Conservation (phyloP, 2,797 vertebrate species). For the Peromyscus melanophrys region DNA sequence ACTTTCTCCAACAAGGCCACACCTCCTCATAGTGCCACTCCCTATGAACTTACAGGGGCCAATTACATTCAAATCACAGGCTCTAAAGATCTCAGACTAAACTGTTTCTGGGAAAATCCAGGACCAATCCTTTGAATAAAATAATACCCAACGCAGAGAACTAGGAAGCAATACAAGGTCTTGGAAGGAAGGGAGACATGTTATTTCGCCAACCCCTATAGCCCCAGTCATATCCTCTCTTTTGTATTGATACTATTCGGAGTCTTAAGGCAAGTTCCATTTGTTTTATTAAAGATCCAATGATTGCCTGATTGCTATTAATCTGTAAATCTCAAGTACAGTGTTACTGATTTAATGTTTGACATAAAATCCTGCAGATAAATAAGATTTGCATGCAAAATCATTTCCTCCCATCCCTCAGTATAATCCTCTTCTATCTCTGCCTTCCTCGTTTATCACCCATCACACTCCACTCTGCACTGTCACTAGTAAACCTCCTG, state of each 20-base stretch:
- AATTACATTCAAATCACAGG: background rate
- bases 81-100: background rate
- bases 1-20: background rate
- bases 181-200: background rate
- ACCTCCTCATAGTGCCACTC: background rate
- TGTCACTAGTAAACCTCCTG: background rate
- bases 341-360: background rate
- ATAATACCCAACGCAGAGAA: background rate
- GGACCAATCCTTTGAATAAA: background rate
- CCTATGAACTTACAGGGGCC: background rate
- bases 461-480: background rate
- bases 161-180: background rate
- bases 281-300: background rate
- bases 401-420: background rate
- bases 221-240: background rate
- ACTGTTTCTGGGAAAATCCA: background rate
- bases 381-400: background rate
- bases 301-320: background rate
- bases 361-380: background rate
- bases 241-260: background rate
- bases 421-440: background rate
- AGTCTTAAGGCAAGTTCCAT: constrained; percentile 3
- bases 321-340: background rate
- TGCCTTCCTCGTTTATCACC: background rate
- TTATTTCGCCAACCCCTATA: background rate